phyloP scores from a whole-genome alignment of 2,888 invertebrate species.

The Dexiosoma caninum region DNA sequence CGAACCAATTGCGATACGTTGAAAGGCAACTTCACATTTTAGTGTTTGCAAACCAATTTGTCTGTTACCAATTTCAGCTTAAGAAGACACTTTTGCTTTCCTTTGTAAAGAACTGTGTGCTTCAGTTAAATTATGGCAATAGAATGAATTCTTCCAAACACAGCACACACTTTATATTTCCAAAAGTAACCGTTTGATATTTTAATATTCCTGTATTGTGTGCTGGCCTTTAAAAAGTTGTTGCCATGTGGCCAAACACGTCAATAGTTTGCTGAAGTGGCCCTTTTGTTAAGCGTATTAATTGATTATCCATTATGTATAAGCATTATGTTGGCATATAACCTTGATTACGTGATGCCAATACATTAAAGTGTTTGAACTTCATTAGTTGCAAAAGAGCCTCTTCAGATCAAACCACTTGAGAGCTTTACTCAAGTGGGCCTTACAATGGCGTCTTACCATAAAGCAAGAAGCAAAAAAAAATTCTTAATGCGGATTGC shows the following conservation, averaged over 20 bases:
- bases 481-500: not conserved
- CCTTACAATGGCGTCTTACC: slow-evolving; percentile 4
- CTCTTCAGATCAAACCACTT: slow-evolving; percentile 51
- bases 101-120: not conserved
- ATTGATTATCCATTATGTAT: slow-evolving; percentile 61
- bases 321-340: slow-evolving; percentile 53
- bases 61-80: not conserved
- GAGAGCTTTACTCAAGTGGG: slow-evolving; percentile 47
- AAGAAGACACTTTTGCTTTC: not conserved
- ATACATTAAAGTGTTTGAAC: slow-evolving; percentile 47
- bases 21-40: slow-evolving; percentile 35
- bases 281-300: slow-evolving; percentile 59
- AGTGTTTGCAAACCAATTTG: slow-evolving; percentile 20
- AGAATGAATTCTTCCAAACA: slow-evolving; percentile 31
- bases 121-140: not conserved
- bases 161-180: slow-evolving; percentile 16
- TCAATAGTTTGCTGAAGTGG: slow-evolving; percentile 35
- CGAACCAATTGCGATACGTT: not conserved
- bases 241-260: slow-evolving; percentile 17
- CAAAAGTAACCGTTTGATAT: slow-evolving; percentile 14
- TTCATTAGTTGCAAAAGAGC: slow-evolving; percentile 57
- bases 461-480: not conserved
- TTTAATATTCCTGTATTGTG: slow-evolving; percentile 19
- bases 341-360: slow-evolving; percentile 45
- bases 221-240: slow-evolving; percentile 27